phyloP scores from a whole-genome alignment of 2,113 vertebrate genomes.

The Channa argus region DNA sequence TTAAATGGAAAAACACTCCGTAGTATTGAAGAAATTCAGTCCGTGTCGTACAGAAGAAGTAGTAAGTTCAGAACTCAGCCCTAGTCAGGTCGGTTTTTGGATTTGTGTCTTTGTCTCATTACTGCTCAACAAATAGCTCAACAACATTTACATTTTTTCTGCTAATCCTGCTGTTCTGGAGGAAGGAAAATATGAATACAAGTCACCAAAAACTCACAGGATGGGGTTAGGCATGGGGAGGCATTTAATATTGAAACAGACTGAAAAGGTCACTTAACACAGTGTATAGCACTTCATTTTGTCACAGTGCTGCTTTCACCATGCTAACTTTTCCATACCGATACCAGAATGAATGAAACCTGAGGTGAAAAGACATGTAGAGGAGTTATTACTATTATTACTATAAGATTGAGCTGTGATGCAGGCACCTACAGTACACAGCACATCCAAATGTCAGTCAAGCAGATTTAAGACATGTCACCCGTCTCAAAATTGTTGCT shows the following conservation, averaged over 20 bases:
- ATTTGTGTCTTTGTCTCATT: neutral
- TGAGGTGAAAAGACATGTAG: neutral
- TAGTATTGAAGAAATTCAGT: too few relatives aligned
- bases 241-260: neutral
- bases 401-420: neutral
- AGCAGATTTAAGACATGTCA: neutral
- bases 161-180: neutral
- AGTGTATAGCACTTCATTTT: constrained; percentile 30
- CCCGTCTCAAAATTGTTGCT: neutral
- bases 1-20: too few relatives aligned
- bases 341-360: constrained; percentile 46
- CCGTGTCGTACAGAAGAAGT: too few relatives aligned
- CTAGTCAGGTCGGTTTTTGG: neutral
- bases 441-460: neutral
- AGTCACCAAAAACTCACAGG: neutral
- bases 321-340: neutral
- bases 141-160: neutral
- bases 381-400: neutral
- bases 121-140: neutral
- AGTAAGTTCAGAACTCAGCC: too few relatives aligned
- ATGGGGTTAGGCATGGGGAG: neutral
- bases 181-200: neutral
- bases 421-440: neutral
- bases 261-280: constrained; percentile 38
- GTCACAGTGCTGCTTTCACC: constrained; percentile 15